Base-by-base conservation (phyloP, 1,140 invertebrate genomes). In the Patella vulgata region DNA sequence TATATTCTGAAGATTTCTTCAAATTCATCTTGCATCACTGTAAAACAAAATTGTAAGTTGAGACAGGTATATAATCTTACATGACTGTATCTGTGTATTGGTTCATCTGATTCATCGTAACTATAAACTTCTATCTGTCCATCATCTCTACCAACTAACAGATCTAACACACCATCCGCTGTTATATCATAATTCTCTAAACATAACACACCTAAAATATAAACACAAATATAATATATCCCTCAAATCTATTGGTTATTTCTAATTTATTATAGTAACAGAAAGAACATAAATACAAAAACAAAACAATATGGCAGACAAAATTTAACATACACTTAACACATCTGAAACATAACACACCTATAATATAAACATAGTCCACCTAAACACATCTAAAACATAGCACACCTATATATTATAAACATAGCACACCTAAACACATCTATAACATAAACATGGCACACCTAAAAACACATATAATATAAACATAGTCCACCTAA, bases 1-100 rank as follows among this genome's bases (percentile, higher is more conserved):
- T n/a, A n/a, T n/a, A n/a, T n/a, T n/a, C n/a, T n/a, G n/a, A n/a
- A n/a, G n/a, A n/a, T n/a, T n/a, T n/a, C n/a, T n/a, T n/a, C n/a
- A n/a, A n/a, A n/a, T n/a, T n/a, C n/a, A n/a, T n/a, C n/a, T n/a
- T 91, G 59, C 90, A 91, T 70, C 88, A 88, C 92, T 95, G 73
- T 33, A 62, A 55, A 51, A 44, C 2, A 46, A 6, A 46, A 9
- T 8, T 46, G 8, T 25, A 46, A n/a, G 33, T 36, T 8, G 33
- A 36, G 33, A 5, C 5, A 36, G 14, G 14, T 36, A 5, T 14
- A 43, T 8, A 23, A 51, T 67, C 70, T 68, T 73, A 82, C 78
- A 72, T 82, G 73, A 44, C 66, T 77, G 36, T 84, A 87, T 73
- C 84, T 82, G 17, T 85, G 76, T 8, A 81, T 77, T 5, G 87